These are phyloP conservation scores for Coturnix japonica DNA, from an alignment of 2,113 vertebrate species.

Conservation along the genomic window DNA sequence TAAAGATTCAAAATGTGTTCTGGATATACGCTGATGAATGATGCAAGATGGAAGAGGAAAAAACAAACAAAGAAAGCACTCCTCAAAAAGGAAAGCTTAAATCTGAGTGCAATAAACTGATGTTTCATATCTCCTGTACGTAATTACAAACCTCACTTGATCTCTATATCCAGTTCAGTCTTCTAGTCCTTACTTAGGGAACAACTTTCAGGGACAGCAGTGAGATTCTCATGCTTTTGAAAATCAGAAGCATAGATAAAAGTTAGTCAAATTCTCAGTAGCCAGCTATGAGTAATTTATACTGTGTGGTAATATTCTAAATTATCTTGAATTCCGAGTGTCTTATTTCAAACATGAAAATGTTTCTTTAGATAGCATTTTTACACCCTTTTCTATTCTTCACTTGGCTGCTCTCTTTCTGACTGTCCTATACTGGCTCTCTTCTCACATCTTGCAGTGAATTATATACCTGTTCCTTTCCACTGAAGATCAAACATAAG, in stretches of 20 bases:
- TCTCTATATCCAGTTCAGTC: background rate
- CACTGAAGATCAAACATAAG: background rate
- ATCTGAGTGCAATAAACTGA: background rate
- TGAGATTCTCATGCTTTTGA: background rate
- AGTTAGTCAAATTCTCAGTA: background rate
- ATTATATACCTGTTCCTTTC: background rate
- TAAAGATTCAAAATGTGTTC: background rate
- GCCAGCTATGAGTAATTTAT: background rate
- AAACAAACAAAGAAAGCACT: no score
- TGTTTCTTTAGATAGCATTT: background rate
- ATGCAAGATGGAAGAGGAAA: background rate
- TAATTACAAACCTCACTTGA: background rate
- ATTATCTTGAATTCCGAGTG: constrained; percentile 10
- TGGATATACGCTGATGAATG: background rate
- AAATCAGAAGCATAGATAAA: background rate
- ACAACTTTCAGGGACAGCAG: background rate
- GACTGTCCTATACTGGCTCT: background rate
- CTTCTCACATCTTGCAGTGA: background rate
- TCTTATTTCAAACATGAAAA: constrained; percentile 7
- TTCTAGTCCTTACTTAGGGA: background rate
- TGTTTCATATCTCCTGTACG: background rate
- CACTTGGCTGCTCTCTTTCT: background rate
- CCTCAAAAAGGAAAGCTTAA: background rate
- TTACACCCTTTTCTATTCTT: background rate
- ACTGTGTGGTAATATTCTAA: background rate